A percentile compares a stretch with the other conserved stretches of the same genome.
phyloP scores from a whole-genome alignment of 2,797 vertebrate species.

The Melanotaenia boesemani region DNA sequence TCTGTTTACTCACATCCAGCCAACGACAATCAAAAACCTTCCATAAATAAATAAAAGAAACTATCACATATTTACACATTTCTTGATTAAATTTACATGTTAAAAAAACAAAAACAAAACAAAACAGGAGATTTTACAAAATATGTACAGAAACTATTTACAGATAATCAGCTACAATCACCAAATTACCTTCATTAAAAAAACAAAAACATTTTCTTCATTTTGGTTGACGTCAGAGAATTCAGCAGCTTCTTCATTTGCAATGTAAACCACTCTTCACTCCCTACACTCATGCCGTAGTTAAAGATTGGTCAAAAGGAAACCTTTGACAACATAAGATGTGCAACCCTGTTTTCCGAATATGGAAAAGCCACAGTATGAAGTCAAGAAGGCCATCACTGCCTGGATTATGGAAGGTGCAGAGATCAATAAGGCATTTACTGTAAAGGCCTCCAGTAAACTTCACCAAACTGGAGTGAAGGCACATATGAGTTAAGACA shows the following conservation, averaged over 20 bases:
- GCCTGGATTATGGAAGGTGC: conserved; percentile 11
- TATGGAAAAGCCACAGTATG: conserved; percentile 15
- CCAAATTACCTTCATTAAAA: conserved; percentile 44
- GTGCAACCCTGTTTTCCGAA: conserved; percentile 18
- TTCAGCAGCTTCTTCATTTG: conserved; percentile 64
- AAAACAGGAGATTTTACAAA: conserved; percentile 58
- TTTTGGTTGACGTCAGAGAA: conserved; percentile 61
- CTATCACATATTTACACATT: conserved; percentile 71
- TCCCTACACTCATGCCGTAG: background rate
- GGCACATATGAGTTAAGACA: conserved; percentile 50
- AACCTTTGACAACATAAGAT: conserved; percentile 1
- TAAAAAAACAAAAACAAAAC: conserved; percentile 52
- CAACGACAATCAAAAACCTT: conserved; percentile 47
- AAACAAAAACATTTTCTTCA: conserved; percentile 42
- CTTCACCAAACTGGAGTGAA: conserved; percentile 32
- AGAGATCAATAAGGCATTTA: conserved; percentile 47
- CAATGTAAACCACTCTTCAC: conserved; percentile 50
- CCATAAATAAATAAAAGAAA: conserved; percentile 81
- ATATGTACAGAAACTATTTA: conserved; percentile 76
- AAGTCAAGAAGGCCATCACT: background rate
- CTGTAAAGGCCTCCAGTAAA: conserved; percentile 13
- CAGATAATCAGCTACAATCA: conserved; percentile 56
- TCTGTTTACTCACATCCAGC: conserved; percentile 24
- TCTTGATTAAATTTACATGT: conserved; percentile 68
- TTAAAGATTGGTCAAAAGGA: conserved; percentile 6